A percentile compares a stretch with the other conserved stretches of the same genome.
Evolutionary conservation across 2,888 invertebrate genomes (phyloP).

Genomic region (Timandra comae): DNA sequence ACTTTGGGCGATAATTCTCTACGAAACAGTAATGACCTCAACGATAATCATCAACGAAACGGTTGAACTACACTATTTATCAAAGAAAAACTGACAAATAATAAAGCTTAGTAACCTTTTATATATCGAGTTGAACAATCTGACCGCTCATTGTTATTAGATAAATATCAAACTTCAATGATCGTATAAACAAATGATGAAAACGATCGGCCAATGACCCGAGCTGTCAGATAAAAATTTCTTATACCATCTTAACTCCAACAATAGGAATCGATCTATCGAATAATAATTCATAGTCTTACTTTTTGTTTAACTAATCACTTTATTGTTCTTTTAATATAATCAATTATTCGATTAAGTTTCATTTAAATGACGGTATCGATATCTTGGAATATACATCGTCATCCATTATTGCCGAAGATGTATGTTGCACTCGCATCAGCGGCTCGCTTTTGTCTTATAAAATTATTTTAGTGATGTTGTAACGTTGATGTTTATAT

Average conservation of each 20-base stretch:
- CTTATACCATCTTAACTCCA: constrained; percentile 44
- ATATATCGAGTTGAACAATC: constrained; percentile 55
- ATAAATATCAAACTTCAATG: constrained; percentile 61
- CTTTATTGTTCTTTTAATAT: constrained; percentile 72
- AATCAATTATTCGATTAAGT: constrained; percentile 75
- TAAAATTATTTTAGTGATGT: constrained; percentile 32
- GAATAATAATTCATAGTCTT: constrained; percentile 75
- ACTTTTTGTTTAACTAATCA: constrained; percentile 74
- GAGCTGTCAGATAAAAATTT: constrained; percentile 48
- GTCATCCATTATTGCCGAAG: constrained; percentile 53
- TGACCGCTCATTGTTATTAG: constrained; percentile 58
- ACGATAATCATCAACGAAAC: constrained; percentile 33
- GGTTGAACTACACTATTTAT: constrained; percentile 28
- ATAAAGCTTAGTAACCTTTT: constrained; percentile 45
- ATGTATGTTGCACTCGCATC: constrained; percentile 38
- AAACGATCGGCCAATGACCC: constrained; percentile 57
- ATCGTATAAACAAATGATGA: constrained; percentile 71
- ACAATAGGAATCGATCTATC: constrained; percentile 64
- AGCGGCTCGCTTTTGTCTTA: constrained; percentile 34
- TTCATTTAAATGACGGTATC: constrained; percentile 62
- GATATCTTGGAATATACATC: constrained; percentile 53
- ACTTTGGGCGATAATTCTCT: constrained; percentile 25
- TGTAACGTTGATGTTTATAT: constrained; percentile 28
- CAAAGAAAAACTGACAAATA: constrained; percentile 49
- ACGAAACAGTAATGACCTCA: constrained; percentile 20